Base-by-base conservation (phyloP, 2,797 vertebrate genomes). In the Macropus fuliginosus region DNA sequence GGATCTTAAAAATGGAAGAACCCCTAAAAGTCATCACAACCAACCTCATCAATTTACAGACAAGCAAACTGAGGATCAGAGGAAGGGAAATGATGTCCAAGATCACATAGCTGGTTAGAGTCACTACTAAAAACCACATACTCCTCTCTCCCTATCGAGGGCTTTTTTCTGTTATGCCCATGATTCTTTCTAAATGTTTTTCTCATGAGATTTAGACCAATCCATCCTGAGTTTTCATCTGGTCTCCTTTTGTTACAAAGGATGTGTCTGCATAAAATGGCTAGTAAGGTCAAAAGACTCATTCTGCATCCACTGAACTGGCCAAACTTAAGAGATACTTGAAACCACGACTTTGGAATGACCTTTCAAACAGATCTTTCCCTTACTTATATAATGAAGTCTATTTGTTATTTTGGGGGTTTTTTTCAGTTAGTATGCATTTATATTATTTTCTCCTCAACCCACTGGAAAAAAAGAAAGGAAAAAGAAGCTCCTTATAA, bases 361-460 rank as follows among this genome's bases (percentile, higher is more conserved):
- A 12, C 8, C 56, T 50, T 0, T 14, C 87, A 28, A 56, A 0
- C 3, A 3, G 0, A 10, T 54, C 93, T 6, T 3, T 27, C 91
- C 56, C 18, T 16, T 0, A 12, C 5, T 55, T 4, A 55, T n/a
- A 1, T 0, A 0, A 0, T 27, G 21, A 0, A 54, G 1, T 3
- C 1, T 1, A 0, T 27, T 3, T n/a, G 28, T 28, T 62, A 74
- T 74, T 74, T 66, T 40, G 8, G 9, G 21, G 3, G 46, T 81
- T 40, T 81, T 74, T 46, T 81, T n/a, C 6, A 81, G 46, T 81
- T 46, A 81, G 24, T 27, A 27, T 27, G 13, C 8, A 81, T 46
- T 81, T 66, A 66, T 16, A 40, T 46, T 24, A 10, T 46, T 28
- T 34, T 31, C 21, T 24, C 21, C 40, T 46, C 40, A 40, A 16